Conservation (phyloP, 2,888 invertebrate genomes). For the Orchesellides sinensis region DNA sequence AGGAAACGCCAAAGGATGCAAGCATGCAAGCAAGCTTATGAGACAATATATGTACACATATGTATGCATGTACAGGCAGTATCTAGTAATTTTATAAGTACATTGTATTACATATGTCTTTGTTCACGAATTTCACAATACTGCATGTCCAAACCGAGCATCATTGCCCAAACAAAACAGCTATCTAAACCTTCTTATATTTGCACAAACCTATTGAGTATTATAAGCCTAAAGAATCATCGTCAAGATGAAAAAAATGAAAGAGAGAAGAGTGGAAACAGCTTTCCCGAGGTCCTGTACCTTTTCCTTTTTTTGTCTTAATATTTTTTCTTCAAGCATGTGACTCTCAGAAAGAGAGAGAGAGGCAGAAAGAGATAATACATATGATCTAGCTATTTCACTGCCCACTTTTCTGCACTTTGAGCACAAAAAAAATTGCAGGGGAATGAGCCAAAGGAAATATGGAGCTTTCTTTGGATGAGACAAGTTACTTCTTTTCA, state of each 20-base stretch:
- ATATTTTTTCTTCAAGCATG: conserved; percentile 12
- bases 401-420: conserved; percentile 56
- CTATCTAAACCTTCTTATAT: not conserved
- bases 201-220: conserved; percentile 9
- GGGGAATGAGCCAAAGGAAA: conserved; percentile 45
- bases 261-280: conserved; percentile 22
- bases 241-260: conserved; percentile 22
- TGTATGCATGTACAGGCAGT: conserved; percentile 3
- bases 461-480: conserved; percentile 44
- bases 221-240: conserved; percentile 41
- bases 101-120: not conserved
- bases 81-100: too few relatives aligned
- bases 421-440: conserved; percentile 47
- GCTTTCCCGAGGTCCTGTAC: conserved; percentile 41
- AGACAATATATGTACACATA: conserved; percentile 10
- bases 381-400: conserved; percentile 45
- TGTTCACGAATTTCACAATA: not conserved
- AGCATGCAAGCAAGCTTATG: not conserved
- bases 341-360: not conserved
- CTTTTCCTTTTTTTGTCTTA: conserved; percentile 20
- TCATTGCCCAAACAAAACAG: conserved; percentile 17
- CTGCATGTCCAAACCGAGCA: not conserved
- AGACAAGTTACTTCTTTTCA: conserved; percentile 49
- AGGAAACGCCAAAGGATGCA: conserved; percentile 35
- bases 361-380: conserved; percentile 33